These are phyloP conservation scores for Tubiluchus corallicola DNA, from an alignment of 2,888 invertebrate genomes.

Conservation along the genomic window DNA sequence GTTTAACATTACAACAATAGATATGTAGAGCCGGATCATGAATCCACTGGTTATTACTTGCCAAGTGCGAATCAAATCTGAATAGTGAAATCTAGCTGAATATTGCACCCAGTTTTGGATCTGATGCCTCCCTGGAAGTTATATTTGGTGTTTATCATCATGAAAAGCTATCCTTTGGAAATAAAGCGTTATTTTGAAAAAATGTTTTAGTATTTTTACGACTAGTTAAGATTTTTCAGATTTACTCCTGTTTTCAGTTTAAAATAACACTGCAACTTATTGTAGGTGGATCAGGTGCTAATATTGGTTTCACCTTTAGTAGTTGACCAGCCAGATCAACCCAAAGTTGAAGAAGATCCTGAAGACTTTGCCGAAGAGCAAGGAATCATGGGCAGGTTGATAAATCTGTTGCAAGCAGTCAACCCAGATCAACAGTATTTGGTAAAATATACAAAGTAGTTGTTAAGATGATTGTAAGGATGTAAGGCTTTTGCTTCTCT, in stretches of 20 bases:
- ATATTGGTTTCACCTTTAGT: conserved; percentile 65
- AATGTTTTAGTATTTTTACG: too few species aligned
- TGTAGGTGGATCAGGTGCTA: conserved; percentile 50
- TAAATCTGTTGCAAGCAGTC: conserved; percentile 32
- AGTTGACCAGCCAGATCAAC: conserved; percentile 22
- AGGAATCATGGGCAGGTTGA: conserved; percentile 52
- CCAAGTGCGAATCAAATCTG: too few species aligned
- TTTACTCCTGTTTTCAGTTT: not conserved
- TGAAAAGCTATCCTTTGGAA: too few species aligned
- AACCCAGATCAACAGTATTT: conserved; percentile 39
- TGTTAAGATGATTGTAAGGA: not conserved
- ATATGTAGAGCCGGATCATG: too few species aligned
- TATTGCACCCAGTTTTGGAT: too few species aligned
- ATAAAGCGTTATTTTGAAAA: too few species aligned
- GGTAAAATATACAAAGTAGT: conserved; percentile 18
- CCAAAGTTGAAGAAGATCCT: conserved; percentile 44
- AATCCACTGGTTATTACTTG: too few species aligned
- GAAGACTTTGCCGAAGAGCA: conserved; percentile 95
- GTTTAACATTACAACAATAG: too few species aligned
- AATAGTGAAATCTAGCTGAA: too few species aligned
- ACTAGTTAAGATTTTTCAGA: conserved; percentile 7
- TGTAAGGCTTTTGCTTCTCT: not conserved
- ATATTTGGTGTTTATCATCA: too few species aligned
- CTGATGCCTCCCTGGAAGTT: too few species aligned
- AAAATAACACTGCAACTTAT: too few species aligned